Base-by-base conservation (phyloP, 2,797 vertebrate species). In the Ceryle rudis region DNA sequence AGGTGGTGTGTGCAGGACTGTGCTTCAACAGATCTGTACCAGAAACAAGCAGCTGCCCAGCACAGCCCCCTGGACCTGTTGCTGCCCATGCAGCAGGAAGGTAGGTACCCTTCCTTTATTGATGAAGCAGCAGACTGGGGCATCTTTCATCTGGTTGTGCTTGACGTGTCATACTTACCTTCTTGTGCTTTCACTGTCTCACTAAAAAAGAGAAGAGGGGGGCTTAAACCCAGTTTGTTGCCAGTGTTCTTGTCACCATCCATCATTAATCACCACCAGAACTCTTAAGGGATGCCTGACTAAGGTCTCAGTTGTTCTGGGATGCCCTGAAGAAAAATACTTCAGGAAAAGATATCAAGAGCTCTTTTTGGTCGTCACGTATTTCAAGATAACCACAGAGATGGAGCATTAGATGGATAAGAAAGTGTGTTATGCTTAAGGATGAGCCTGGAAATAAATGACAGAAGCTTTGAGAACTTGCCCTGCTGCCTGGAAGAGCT, bases 1-100 rank as follows among this genome's bases (percentile, higher is more conserved):
- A 23, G 22, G 15, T 0, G 1, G 28, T 0, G 1, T 6, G 26
- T 6, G 26, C 39, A 21, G 44, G 5, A 11, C 42, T 0, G 0
- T 13, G 13, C 60, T 20, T 33, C 8, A 3, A 3, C 0, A 11
- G 33, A 17, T 14, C 33, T 19, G 39, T 42, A 65, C 57, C 65
- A 72, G 46, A n/a, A 35, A 23, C 16, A 3, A 31, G 65, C 7
- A 5, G 21, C 7, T 35, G 20, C 19, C 35, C 60, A 13, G 55
- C 20, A 8, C 9, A 10, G 11, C 47, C 33, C 57, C 22, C 6
- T 5, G 6, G 6, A 9, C 28, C 35, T 3, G n/a, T 10, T 44
- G 46, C 51, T 55, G 21, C 41, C 31, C 9, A 9, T 31, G 41
- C 64, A 42, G 29, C 18, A 23, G 33, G n/a, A 21, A 60, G 41